Evolutionary conservation across 2,113 vertebrate species (phyloP), one percentile per base, ranked within the genome.

Genomic region (Aldabrachelys gigantea): DNA sequence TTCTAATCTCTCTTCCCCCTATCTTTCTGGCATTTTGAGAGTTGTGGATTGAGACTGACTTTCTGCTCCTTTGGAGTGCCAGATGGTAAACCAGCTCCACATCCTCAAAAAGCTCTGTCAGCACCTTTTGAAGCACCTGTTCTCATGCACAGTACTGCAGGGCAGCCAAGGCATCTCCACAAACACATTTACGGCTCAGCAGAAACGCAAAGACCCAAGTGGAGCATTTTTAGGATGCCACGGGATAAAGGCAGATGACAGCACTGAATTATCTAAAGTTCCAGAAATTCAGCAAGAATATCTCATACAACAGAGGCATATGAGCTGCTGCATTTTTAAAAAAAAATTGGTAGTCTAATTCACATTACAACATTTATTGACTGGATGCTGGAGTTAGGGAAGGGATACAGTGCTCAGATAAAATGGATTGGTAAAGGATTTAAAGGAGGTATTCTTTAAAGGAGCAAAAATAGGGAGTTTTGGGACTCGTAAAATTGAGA

Each of bases 191-290:
- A 87, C 78, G 9, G 21, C 47, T 21, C 11, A 96, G 25, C 31
- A 84, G 69, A 89, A 92, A 90, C 6, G 81, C 31, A 91, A 93
- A 82, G 87, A 84, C 38, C 22, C 35, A 80, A 52, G 56, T 7
- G 17, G 88, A 89, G 17, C 81, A 89, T 75, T 90, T 93, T 92
- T 81, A 90, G 87, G 57, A 90, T 90, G 76, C 47, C 91, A 50
- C 5, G 29, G 82, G 50, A 88, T 75, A 25, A 44, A 62, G 59
- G 59, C 31, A 62, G 29, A 62, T 31, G 59, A 62, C 31, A 72
- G 11, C 69, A 54, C 52, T 87, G 91, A 93, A 89, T 22, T 84
- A 86, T 19, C 19, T 89, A 29, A 44, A 84, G 57, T n/a, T 89
- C 84, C 52, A 95, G 95, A 93, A 93, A 88, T 52, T n/a, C 72